Percentiles rank a stretch among this genome's conserved stretches.
These are phyloP conservation scores for Magallana angulata DNA, from an alignment of 1,140 invertebrate species.

Conservation along the genomic window DNA sequence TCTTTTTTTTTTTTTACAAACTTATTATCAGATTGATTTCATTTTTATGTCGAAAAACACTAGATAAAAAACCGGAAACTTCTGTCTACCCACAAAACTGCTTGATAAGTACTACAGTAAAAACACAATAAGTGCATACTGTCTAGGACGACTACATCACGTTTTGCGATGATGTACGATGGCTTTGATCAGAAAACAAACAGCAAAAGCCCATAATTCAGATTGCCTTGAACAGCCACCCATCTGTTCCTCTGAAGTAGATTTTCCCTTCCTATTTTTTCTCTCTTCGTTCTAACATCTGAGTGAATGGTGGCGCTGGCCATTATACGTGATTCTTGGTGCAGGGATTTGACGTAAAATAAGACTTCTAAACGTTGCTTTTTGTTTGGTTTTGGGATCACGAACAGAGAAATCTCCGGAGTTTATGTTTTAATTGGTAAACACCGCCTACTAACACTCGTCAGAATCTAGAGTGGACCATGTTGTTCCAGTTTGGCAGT, in stretches of 20 bases:
- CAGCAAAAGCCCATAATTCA: background rate
- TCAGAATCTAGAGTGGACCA: background rate
- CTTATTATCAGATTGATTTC: background rate
- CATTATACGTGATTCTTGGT: background rate
- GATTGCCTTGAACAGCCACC: background rate
- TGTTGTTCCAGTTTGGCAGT: background rate
- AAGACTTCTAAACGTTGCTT: background rate
- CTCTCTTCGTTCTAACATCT: background rate
- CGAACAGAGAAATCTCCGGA: background rate
- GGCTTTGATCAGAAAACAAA: background rate
- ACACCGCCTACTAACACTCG: background rate
- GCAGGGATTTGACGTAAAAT: background rate
- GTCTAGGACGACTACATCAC: background rate
- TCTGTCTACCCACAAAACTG: background rate
- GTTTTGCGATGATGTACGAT: too few species aligned
- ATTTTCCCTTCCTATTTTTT: background rate
- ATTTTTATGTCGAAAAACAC: background rate
- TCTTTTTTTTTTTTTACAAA: background rate
- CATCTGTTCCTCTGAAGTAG: background rate
- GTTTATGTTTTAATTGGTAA: conserved; percentile 3
- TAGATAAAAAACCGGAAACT: background rate
- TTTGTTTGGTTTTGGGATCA: background rate
- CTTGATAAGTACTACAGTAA: background rate
- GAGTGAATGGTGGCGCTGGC: background rate
- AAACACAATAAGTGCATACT: background rate